Evolutionary conservation across 2,113 vertebrate species (phyloP), one percentile per base, ranked within the genome.

Genomic region (Oreochromis spilurus): DNA sequence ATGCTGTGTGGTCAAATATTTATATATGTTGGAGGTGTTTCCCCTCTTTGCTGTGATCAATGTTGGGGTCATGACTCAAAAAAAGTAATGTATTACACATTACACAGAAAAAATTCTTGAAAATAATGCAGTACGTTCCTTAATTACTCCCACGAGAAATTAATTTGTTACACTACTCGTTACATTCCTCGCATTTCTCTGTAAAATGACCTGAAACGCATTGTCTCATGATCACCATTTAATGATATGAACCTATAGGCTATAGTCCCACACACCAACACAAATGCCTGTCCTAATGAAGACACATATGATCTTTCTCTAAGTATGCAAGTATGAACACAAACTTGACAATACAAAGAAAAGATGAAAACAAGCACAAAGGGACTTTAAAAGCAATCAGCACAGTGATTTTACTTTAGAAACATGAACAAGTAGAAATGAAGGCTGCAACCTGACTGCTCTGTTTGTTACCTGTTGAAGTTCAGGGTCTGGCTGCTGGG

Each of bases 11-110:
- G 1, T 62, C 58, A 62, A 36, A 62, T 62, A 14, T 38, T 65
- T 65, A n/a, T 65, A 65, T 38, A 0, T 65, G 6, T 65, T 38
- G 34, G 34, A 38, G 11, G 19, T 38, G 5, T 60, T 60, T 60
- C 1, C 57, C 16, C 29, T 34, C 29, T 19, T 34, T 62, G 60
- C 38, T 65, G 10, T 8, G 60, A 65, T 65, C 11, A 65, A 13
- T 65, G 19, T 65, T 8, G 6, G 0, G 19, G 19, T 3, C 19
- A 36, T 0, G 34, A 21, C 60, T 65, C 11, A 21, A 65, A 65
- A 38, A 38, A 65, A 38, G 9, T 65, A 38, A 65, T 7, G 6
- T 38, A 65, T 65, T 65, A 65, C 10, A 65, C 60, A 65, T 65
- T 38, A 21, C 34, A 38, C 10, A 38, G 34, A 65, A 65, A 5